Evolutionary conservation across 2,797 vertebrate species (phyloP).

Genomic region (Anguilla obscura): DNA sequence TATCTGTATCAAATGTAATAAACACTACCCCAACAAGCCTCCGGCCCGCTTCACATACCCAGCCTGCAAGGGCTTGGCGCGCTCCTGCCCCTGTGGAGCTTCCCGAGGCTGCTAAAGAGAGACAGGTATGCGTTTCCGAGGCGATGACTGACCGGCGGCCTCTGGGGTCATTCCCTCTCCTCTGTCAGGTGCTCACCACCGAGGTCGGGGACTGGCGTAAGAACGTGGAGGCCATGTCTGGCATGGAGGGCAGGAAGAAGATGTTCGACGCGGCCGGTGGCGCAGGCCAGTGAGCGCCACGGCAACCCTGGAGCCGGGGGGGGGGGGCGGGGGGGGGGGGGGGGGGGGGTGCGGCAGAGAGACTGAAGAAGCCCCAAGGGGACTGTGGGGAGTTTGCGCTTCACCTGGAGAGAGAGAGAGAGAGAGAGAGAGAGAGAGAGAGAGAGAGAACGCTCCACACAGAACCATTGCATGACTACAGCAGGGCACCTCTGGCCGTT

Average conservation of each 20-base stretch:
- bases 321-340: neutral
- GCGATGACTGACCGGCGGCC: neutral
- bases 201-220: conserved; percentile 82
- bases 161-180: neutral
- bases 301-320: neutral
- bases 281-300: conserved; percentile 61
- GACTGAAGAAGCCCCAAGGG: neutral
- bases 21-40: neutral
- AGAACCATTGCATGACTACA: neutral
- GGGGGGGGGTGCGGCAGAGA: neutral
- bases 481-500: neutral
- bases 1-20: neutral
- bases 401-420: neutral
- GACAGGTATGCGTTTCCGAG: neutral
- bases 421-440: too few relatives aligned
- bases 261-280: conserved; percentile 78
- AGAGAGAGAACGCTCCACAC: neutral
- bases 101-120: neutral
- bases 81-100: neutral
- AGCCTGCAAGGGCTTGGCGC: neutral
- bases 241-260: conserved; percentile 83
- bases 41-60: neutral
- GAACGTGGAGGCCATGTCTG: conserved; percentile 82
- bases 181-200: conserved; percentile 65
- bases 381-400: neutral